Evolutionary conservation across 1,140 invertebrate species (phyloP).

Genomic region (Caenorhabditis briggsae): DNA sequence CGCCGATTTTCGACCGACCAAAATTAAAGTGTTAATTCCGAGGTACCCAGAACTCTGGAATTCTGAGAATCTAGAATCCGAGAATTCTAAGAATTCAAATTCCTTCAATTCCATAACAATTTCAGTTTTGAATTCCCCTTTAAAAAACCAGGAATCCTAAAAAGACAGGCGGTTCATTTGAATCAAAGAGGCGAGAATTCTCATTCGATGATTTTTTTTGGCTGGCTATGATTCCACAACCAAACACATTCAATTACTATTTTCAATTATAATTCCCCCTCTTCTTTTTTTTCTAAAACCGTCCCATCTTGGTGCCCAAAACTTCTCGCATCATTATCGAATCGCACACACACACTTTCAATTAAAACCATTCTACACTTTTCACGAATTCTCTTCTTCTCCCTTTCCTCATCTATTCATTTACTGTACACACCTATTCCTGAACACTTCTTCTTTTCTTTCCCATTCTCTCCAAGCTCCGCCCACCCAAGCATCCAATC

Average conservation of each 20-base stretch:
- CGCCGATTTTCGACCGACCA: too few species aligned
- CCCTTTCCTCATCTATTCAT: conserved; percentile 35
- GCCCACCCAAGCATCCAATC: conserved; percentile 29
- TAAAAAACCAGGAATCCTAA: conserved; percentile 24
- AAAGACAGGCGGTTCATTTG: conserved; percentile 7
- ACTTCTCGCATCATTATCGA: conserved; percentile 31
- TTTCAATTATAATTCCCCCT: conserved; percentile 49
- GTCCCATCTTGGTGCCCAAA: conserved; percentile 18
- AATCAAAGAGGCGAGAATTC: conserved; percentile 42
- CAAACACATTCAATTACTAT: conserved; percentile 53
- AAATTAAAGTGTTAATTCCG: too few species aligned
- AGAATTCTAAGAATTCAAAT: neutral
- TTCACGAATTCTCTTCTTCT: neutral
- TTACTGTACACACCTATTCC: conserved; percentile 48
- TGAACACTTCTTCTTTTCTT: neutral
- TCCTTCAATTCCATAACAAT: too few species aligned
- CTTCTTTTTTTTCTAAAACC: neutral
- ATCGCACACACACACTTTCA: conserved; percentile 2
- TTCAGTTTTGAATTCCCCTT: neutral
- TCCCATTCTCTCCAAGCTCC: neutral
- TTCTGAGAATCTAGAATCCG: too few species aligned
- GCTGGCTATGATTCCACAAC: neutral
- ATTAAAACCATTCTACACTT: conserved; percentile 19
- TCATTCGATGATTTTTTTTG: neutral
- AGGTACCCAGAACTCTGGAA: too few species aligned